Evolutionary conservation across 1,140 invertebrate species (phyloP), one percentile per base, ranked within the genome.

Genomic region (Eumeta japonica): DNA sequence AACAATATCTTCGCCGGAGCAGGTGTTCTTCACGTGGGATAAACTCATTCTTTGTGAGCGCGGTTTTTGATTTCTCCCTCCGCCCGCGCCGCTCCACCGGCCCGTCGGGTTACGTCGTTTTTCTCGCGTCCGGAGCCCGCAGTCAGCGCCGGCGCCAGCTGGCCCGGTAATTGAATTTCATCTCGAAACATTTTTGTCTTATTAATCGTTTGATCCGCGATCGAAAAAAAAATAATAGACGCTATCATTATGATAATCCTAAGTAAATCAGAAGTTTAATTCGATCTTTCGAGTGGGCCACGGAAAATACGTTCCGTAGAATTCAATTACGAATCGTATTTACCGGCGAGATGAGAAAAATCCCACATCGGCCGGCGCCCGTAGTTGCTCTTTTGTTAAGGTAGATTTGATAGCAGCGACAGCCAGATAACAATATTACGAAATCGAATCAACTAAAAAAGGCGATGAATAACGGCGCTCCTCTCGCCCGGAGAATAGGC

Each of bases 1-100:
- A 67, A 66, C 61, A 67, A 62, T 71, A 62, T 66, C 50, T 54
- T 60, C 60, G 63, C 56, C 46, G 48, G 45, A 45, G 54, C 64
- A 67, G 62, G 61, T 65, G 62, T 63, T 60, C 55, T 62, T 64
- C 56, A 57, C 62, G 24, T n/a, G 51, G 49, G 44, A 41, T 55
- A 45, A 49, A 57, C 51, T 55, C 49, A 50, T 56, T 42, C 55
- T 48, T 49, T 52, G n/a, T 24, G n/a, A 35, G 20, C 41, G 30
- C 20, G 38, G 52, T 43, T 60, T 63, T 58, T 58, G 62, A 65
- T 65, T 64, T 66, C 59, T 57, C 55, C 48, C 48, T 52, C 46
- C 11, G 43, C 43, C 42, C 40, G 49, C n/a, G n/a, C n/a, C n/a
- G n/a, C n/a, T n/a, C n/a, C n/a, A n/a, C n/a, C n/a, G n/a, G n/a